These are phyloP conservation scores for Chloroceryle aenea DNA, from an alignment of 2,113 vertebrate genomes.

Conservation along the genomic window DNA sequence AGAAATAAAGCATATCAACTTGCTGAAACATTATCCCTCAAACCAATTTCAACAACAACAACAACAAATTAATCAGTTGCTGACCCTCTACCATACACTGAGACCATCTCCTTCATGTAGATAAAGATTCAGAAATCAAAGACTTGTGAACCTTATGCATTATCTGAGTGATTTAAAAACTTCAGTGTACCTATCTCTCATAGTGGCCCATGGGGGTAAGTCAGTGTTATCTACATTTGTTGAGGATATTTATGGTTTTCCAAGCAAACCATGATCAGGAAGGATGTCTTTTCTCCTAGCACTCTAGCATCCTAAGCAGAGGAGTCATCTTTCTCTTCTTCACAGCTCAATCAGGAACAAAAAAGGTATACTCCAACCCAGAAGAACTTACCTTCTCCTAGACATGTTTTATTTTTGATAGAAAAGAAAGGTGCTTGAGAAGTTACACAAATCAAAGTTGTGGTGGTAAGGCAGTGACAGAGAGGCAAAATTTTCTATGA, in stretches of 20 bases:
- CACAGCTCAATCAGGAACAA: not conserved
- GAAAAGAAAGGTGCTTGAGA: not conserved
- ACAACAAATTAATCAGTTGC: not conserved
- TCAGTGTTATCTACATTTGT: not conserved
- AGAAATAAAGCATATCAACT: not conserved
- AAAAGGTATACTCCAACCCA: not conserved
- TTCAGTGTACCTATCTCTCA: not conserved
- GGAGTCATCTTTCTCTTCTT: not conserved
- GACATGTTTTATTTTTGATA: not conserved
- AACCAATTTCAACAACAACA: not conserved
- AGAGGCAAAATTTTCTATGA: not conserved
- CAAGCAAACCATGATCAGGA: not conserved
- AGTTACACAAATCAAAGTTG: not conserved
- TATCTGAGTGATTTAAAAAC: not conserved
- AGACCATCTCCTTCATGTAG: not conserved
- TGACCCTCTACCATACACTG: not conserved
- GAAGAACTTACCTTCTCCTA: not conserved
- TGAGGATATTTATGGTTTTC: not conserved
- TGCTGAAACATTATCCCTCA: not conserved
- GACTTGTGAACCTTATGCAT: not conserved
- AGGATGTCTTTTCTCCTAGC: not conserved
- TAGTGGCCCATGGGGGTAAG: not conserved
- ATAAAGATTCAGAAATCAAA: not conserved
- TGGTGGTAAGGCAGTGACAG: not conserved
- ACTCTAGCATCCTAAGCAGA: not conserved